Evolutionary conservation across 64 coral and sea anemone species (phyloP).

Genomic region (Trachythela sp.): DNA sequence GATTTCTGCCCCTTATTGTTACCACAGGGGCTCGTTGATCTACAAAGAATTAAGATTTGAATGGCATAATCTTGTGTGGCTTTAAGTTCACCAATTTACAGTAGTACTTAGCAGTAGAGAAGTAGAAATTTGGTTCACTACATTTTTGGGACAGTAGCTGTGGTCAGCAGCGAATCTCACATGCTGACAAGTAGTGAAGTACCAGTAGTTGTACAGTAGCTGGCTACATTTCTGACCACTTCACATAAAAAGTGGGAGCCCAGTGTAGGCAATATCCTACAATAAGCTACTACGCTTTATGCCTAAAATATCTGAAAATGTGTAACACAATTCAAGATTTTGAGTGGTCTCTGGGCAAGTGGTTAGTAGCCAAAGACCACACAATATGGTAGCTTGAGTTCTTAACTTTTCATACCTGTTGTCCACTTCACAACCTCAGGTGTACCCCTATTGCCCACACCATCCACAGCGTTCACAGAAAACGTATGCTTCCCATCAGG

Average conservation of each 20-base stretch:
- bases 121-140: not conserved
- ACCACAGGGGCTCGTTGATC: not conserved
- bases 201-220: too few species aligned
- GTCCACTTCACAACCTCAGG: not conserved
- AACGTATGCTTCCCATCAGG: constrained; percentile 6
- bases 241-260: too few species aligned
- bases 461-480: not conserved
- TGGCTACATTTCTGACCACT: too few species aligned
- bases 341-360: too few species aligned
- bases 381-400: not conserved
- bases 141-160: too few species aligned
- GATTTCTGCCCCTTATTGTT: not conserved
- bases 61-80: not conserved
- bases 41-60: not conserved
- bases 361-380: not conserved
- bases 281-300: too few species aligned
- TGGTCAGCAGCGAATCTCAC: too few species aligned
- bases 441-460: not conserved
- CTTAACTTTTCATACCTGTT: not conserved
- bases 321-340: too few species aligned
- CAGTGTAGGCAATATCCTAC: too few species aligned
- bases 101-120: not conserved
- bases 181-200: too few species aligned
- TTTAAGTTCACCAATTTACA: not conserved
- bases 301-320: too few species aligned